A percentile compares a stretch with the other conserved stretches of the same genome.
Evolutionary conservation across 1,140 invertebrate species (phyloP).

Genomic region (Liolophura sinensis): DNA sequence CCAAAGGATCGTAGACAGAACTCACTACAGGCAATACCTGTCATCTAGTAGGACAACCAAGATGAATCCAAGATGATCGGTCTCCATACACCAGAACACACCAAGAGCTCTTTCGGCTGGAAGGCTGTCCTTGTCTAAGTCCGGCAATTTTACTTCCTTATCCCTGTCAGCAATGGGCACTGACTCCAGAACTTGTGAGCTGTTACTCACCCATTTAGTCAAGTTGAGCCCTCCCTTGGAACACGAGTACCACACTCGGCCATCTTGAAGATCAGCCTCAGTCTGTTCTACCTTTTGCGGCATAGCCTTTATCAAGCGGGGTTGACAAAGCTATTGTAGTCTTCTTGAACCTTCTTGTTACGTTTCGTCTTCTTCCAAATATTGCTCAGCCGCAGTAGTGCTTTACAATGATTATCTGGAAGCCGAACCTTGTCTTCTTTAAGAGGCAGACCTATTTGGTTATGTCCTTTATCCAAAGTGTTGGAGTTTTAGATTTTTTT

Average conservation of each 20-base stretch:
- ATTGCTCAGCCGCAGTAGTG: constrained; percentile 6
- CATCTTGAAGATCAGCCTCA: not conserved
- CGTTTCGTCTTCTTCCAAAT: constrained; percentile 9
- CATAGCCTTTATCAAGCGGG: constrained; percentile 16
- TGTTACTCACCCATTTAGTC: constrained; percentile 3
- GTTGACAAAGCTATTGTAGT: constrained; percentile 17
- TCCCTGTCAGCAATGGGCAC: not conserved
- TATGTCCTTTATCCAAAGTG: not conserved
- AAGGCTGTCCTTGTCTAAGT: not conserved
- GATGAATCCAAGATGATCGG: constrained; percentile 15
- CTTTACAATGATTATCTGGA: constrained; percentile 11
- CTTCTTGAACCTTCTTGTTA: constrained; percentile 14
- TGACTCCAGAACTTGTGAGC: not conserved
- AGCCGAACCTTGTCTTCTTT: constrained; percentile 1
- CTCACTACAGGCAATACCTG: constrained; percentile 16
- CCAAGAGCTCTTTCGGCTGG: constrained; percentile 17
- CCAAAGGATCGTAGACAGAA: constrained; percentile 22
- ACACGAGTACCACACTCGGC: constrained; percentile 24
- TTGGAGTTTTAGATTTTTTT: constrained; percentile 12
- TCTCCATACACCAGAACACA: constrained; percentile 8
- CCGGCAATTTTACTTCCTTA: not conserved
- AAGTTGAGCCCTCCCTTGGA: not conserved
- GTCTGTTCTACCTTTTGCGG: constrained; percentile 7
- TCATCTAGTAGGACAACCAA: constrained; percentile 15
- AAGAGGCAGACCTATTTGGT: constrained; percentile 10